phyloP scores from a whole-genome alignment of 2,888 invertebrate genomes.

The Ceramica pisi region DNA sequence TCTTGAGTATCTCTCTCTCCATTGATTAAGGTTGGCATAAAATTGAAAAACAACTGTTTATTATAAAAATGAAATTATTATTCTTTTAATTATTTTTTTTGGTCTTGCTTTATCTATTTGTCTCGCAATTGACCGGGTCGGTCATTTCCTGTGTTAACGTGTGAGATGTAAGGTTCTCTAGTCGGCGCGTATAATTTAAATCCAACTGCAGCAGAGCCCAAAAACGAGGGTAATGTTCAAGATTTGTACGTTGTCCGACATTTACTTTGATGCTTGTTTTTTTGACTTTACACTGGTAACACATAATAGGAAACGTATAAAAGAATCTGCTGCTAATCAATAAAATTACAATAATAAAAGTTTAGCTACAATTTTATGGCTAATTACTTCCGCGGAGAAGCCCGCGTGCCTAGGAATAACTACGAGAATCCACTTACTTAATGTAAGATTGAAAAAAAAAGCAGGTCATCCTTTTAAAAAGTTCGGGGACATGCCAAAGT shows the following conservation, averaged over 20 bases:
- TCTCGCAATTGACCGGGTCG: too few relatives aligned
- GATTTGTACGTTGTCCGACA: too few relatives aligned
- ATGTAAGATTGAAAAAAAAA: not conserved
- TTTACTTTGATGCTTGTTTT: not conserved
- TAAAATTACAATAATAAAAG: not conserved
- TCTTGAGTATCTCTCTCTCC: too few relatives aligned
- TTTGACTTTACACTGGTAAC: not conserved
- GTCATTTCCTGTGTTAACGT: too few relatives aligned
- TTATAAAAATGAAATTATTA: not conserved
- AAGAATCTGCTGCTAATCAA: conserved; percentile 14
- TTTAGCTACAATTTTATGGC: conserved; percentile 20
- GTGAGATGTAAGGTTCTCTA: too few relatives aligned
- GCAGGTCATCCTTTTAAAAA: not conserved
- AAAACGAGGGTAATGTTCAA: too few relatives aligned
- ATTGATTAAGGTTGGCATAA: not conserved
- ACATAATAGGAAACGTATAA: conserved; percentile 10
- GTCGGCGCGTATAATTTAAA: not conserved
- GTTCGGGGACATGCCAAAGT: not conserved
- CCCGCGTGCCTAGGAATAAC: not conserved
- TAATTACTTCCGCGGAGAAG: conserved; percentile 7
- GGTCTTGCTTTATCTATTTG: not conserved
- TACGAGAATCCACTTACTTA: not conserved
- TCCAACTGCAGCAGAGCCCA: too few relatives aligned
- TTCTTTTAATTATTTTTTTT: not conserved
- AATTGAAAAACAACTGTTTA: not conserved